These are phyloP conservation scores for Sphecodes monilicornis DNA, from an alignment of 2,888 invertebrate genomes.

Conservation along the genomic window DNA sequence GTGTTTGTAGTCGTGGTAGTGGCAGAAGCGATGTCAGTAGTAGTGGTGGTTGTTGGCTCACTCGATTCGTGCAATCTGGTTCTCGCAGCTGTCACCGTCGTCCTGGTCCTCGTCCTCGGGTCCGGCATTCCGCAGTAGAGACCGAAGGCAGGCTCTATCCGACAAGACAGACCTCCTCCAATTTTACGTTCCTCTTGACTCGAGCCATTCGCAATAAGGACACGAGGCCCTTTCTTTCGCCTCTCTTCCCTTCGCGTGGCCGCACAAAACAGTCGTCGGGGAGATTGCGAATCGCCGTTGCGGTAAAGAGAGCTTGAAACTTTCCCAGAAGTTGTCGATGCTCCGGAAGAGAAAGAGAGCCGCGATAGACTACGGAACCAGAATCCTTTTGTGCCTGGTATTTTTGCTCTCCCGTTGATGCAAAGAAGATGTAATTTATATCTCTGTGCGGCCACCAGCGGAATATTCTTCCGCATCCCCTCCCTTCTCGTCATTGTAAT, in stretches of 20 bases:
- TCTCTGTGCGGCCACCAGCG: neutral
- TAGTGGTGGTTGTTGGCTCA: conserved; percentile 34
- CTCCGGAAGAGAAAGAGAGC: neutral
- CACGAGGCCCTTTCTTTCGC: conserved; percentile 30
- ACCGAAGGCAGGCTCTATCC: conserved; percentile 19
- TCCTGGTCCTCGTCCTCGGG: neutral
- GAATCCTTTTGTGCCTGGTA: neutral
- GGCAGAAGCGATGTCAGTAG: neutral
- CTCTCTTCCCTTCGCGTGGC: neutral
- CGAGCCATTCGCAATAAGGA: conserved; percentile 36
- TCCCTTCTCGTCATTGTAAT: neutral
- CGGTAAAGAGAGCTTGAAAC: conserved; percentile 42
- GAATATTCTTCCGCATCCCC: neutral
- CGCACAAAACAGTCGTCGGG: conserved; percentile 50
- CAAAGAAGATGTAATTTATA: conserved; percentile 10
- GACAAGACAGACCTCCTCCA: conserved; percentile 55
- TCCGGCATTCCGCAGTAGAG: conserved; percentile 43
- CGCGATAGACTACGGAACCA: neutral
- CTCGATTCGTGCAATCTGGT: conserved; percentile 62
- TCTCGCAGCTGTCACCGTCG: conserved; percentile 60
- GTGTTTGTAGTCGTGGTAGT: conserved; percentile 4
- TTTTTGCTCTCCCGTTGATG: conserved; percentile 7
- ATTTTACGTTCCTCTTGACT: conserved; percentile 61
- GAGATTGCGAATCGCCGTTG: conserved; percentile 57
- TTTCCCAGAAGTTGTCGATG: conserved; percentile 46